Evolutionary conservation across 2,888 invertebrate species (phyloP).

Genomic region (Neocrepidodera transversa): DNA sequence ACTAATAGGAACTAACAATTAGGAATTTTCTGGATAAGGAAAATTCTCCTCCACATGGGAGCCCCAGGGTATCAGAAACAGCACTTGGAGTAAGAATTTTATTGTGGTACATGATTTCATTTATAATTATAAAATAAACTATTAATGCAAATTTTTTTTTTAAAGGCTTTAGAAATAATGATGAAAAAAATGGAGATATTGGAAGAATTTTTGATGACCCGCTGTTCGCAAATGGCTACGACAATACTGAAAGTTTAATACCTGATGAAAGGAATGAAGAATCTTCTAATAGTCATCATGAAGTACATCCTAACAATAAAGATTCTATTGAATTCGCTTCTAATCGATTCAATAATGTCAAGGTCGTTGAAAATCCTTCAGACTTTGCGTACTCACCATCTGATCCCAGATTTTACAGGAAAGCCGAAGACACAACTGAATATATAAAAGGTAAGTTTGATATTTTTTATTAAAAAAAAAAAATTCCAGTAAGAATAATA

Average conservation of each 20-base stretch:
- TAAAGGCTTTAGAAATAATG: conserved; percentile 45
- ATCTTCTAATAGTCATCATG: background rate
- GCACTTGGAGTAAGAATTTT: no score
- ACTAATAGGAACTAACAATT: no score
- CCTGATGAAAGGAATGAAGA: conserved; percentile 8
- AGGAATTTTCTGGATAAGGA: no score
- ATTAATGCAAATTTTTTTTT: background rate
- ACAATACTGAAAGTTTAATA: conserved; percentile 7
- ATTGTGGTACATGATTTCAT: no score
- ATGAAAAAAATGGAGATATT: conserved; percentile 35
- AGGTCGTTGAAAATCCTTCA: conserved; percentile 49
- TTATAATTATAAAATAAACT: no score
- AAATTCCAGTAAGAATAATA: no score
- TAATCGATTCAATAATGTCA: conserved; percentile 38
- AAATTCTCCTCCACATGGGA: no score
- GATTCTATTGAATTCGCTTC: conserved; percentile 33
- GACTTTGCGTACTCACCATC: conserved; percentile 58
- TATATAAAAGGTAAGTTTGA: conserved; percentile 11
- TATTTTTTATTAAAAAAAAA: background rate
- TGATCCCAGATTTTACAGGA: conserved; percentile 56
- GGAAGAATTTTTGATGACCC: conserved; percentile 29
- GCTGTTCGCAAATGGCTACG: conserved; percentile 6
- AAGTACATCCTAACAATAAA: conserved; percentile 15
- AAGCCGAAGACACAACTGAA: conserved; percentile 18
- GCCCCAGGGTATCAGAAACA: no score